These are phyloP conservation scores for Coremacera marginata DNA, from an alignment of 2,888 invertebrate species.

Conservation along the genomic window DNA sequence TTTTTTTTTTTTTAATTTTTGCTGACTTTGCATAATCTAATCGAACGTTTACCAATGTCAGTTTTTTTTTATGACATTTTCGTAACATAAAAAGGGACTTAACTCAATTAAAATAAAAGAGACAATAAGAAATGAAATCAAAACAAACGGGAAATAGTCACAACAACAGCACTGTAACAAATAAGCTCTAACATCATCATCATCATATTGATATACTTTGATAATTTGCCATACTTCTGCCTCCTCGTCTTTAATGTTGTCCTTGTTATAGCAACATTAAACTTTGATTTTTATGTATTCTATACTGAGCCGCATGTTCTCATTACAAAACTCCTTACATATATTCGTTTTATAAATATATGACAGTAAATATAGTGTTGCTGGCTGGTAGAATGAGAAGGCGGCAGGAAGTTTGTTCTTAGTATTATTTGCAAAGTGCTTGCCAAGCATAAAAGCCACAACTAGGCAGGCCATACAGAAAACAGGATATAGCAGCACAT, in stretches of 20 bases:
- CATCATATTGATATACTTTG: background rate
- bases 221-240: background rate
- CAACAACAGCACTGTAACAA: background rate
- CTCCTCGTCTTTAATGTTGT: background rate
- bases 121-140: background rate
- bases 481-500: no score
- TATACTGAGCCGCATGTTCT: background rate
- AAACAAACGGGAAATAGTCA: background rate
- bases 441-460: background rate
- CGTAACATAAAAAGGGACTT: background rate
- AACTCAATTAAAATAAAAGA: background rate
- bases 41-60: background rate
- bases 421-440: constrained; percentile 6
- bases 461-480: no score
- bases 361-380: background rate
- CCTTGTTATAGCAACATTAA: constrained; percentile 21
- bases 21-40: background rate
- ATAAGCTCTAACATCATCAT: background rate
- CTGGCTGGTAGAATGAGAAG: background rate
- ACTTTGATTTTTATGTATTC: constrained; percentile 31
- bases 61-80: background rate
- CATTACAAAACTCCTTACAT: constrained; percentile 3
- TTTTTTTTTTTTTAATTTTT: background rate
- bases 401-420: background rate
- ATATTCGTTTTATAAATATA: no score